Evolutionary conservation across 2,113 vertebrate genomes (phyloP), one percentile per base, ranked within the genome.

Genomic region (Corythaeola cristata): DNA sequence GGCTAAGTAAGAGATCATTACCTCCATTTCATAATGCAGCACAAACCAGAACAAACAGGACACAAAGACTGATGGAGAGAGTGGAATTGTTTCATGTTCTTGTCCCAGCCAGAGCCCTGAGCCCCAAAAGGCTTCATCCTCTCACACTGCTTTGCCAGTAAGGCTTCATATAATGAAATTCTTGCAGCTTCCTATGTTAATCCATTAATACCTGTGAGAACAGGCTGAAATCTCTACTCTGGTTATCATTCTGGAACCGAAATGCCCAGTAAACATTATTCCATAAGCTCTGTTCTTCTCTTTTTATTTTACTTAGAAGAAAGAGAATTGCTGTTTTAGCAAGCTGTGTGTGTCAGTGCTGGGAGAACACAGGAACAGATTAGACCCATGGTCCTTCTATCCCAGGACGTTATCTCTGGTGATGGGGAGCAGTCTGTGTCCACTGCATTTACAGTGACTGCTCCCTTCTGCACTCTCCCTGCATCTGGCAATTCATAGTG

Each of bases 191-290:
- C 72, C 55, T 82, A 10, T 53, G 63, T 91, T 97, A 96, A 96
- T 95, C 93, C 81, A 96, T 88, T 89, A 96, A 95, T 95, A 85
- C 59, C 84, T 89, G 53, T 24, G 74, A 89, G 47, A 95, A 32
- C 59, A 79, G 60, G 50, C 67, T 88, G 81, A 94, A 91, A 93
- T 73, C 93, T 89, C 87, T 77, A 82, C 55, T 76, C 63, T 44
- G 47, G 59, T 78, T 92, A 89, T 88, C 63, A 89, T 59, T 69
- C 89, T 79, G 63, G 37, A 85, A 71, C 84, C 75, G 85, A 89
- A 97, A 87, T 47, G 50, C 60, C 77, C 88, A 72, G n/a, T 27
- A 80, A 89, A 82, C 59, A 30, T 58, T 59, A 17, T 59, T 82
- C 72, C 66, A 85, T 27, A 45, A 77, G 45, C 68, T 77, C 72